Percentiles rank a stretch among this genome's conserved stretches.
Conservation (phyloP, 1,140 invertebrate species). For the Drosophila ogumai region DNA sequence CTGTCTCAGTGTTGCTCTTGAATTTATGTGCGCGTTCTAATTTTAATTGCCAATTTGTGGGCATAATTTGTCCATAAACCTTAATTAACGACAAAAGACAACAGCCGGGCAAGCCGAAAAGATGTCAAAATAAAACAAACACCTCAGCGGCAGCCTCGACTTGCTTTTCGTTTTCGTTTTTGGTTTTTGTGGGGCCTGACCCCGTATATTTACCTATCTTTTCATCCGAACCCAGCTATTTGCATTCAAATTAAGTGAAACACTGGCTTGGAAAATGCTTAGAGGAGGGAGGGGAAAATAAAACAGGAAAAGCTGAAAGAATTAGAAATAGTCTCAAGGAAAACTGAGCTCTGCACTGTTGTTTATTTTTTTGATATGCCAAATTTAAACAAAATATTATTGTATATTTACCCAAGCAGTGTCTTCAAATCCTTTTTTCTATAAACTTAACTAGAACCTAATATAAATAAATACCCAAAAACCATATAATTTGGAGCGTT, state of each 20-base stretch:
- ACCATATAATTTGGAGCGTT: slow-evolving; percentile 1
- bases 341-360: not conserved
- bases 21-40: slow-evolving; percentile 82
- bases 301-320: not conserved
- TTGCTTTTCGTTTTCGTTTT: not conserved
- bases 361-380: not conserved
- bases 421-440: not conserved
- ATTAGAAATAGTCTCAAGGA: slow-evolving; percentile 6
- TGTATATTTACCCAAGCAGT: not conserved
- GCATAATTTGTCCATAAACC: slow-evolving; percentile 83
- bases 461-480: slow-evolving; percentile 12
- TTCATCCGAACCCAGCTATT: slow-evolving; percentile 60
- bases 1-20: slow-evolving; percentile 33
- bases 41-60: slow-evolving; percentile 84
- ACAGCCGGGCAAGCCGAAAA: slow-evolving; percentile 64
- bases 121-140: slow-evolving; percentile 83
- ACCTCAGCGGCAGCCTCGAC: slow-evolving; percentile 49
- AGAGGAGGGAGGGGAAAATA: not conserved
- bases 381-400: not conserved
- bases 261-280: slow-evolving; percentile 19
- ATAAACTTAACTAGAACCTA: not conserved
- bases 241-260: slow-evolving; percentile 73
- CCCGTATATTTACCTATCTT: slow-evolving; percentile 34
- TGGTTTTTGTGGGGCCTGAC: slow-evolving; percentile 10
- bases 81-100: slow-evolving; percentile 81